Evolutionary conservation across 2,113 vertebrate species (phyloP), one percentile per base, ranked within the genome.

Genomic region (Paradisaea rubra): DNA sequence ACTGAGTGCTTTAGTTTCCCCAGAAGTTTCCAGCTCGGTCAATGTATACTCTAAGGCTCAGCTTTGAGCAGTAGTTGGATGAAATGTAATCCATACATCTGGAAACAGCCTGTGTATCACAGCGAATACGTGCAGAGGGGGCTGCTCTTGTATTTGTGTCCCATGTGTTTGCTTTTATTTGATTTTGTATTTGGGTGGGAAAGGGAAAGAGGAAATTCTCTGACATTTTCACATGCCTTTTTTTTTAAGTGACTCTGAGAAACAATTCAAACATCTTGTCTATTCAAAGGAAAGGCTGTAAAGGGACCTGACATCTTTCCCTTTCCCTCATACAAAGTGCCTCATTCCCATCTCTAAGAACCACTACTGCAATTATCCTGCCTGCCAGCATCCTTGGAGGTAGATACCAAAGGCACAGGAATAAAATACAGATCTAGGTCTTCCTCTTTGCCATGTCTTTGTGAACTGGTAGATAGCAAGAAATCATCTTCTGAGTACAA

Each of bases 111-210:
- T 93, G 87, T 53, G 71, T 77, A 91, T 59, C 79, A 50, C 59
- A 72, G 70, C 5, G 3, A 85, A 69, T 91, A 88, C 1, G 31
- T 83, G 76, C 68, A 91, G 71, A 91, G 66, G 66, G 52, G 87
- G 70, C 37, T 87, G 93, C 45, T 65, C 89, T 79, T 79, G 35
- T 90, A 73, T 90, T 93, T 94, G 33, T 91, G 81, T 85, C 87
- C 87, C 89, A 95, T 93, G 87, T 97, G 94, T 97, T 95, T 93
- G 84, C 84, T 95, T 95, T 97, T 93, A 94, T 93, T 96, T 95
- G 91, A 93, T 94, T 97, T 95, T 96, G 89, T 83, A 89, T 96
- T 93, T 95, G 95, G 91, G 89, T 95, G 93, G 87, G 91, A 96
- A 95, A 89, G 42, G 63, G 27, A 89, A 94, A 94, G 66, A 96